Evolutionary conservation across 2,797 vertebrate species (phyloP), one percentile per base, ranked within the genome.

Genomic region (Tachyglossus aculeatus): DNA sequence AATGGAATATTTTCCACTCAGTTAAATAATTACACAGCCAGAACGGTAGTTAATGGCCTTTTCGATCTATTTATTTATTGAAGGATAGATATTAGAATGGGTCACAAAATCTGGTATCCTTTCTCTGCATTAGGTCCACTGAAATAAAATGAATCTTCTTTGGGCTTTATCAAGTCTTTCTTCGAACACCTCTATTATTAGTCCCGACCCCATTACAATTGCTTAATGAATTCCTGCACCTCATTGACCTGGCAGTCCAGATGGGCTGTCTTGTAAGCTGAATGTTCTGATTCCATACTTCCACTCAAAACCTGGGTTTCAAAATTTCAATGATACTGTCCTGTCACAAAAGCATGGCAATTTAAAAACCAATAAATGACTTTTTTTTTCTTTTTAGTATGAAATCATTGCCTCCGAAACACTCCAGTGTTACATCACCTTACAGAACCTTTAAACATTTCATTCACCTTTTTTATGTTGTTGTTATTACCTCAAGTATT

Each of bases 181-280:
- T n/a, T n/a, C n/a, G n/a, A n/a, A n/a, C n/a, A n/a, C n/a, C n/a
- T n/a, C n/a, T n/a, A n/a, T n/a, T n/a, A n/a, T n/a, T n/a, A n/a
- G n/a, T n/a, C n/a, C n/a, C n/a, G n/a, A n/a, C n/a, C n/a, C 56
- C 31, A 70, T 39, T n/a, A 51, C 52, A n/a, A 39, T 67, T 66
- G 41, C 22, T 51, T 69, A 34, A 67, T 53, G 68, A 68, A 67
- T 38, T 61, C 5, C 10, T 25, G 16, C 19, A 60, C 38, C 13
- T 43, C 70, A 71, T 11, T 81, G 64, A 72, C 14, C 1, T 54
- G 37, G 18, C 5, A 13, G 61, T 25, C 19, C 51, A 67, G 29
- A 76, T 7, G 40, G 69, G 2, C 16, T 68, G 66, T 41, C 18
- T 45, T 77, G 71, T n/a, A 53, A 14, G 6, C 9, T 9, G 78